Percentiles rank a stretch among this genome's conserved stretches.
phyloP scores from a whole-genome alignment of 2,888 invertebrate species.

The Caenorhabditis sp. region DNA sequence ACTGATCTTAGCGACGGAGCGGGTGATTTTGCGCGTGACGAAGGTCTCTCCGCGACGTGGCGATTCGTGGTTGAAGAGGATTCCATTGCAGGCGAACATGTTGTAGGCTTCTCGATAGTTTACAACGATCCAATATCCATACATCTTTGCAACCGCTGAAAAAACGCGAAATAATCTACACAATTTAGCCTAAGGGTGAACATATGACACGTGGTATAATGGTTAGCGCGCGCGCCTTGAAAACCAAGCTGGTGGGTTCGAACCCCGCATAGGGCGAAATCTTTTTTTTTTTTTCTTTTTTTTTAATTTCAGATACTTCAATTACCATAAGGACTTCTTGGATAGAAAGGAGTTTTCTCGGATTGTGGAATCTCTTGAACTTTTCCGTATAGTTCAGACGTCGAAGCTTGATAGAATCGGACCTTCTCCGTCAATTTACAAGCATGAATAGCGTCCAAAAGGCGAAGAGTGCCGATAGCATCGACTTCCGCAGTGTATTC shows the following conservation, averaged over 20 bases:
- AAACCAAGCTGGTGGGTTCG: too few species aligned
- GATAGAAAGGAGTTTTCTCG: slow-evolving; percentile 94
- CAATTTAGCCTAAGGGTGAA: not conserved
- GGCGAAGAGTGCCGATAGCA: slow-evolving; percentile 88
- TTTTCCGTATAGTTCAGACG: slow-evolving; percentile 92
- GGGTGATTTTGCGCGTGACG: slow-evolving; percentile 95
- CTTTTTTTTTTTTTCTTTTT: too few species aligned
- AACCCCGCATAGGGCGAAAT: too few species aligned
- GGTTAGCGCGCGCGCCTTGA: too few species aligned
- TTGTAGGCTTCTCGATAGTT: slow-evolving; percentile 94
- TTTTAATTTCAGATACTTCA: too few species aligned
- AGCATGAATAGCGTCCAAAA: slow-evolving; percentile 89
- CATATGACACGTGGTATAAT: not conserved
- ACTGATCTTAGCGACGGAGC: slow-evolving; percentile 94
- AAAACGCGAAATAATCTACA: not conserved
- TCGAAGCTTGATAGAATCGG: slow-evolving; percentile 90
- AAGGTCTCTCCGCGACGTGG: slow-evolving; percentile 93
- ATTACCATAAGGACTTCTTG: slow-evolving; percentile 95
- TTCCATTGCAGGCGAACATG: slow-evolving; percentile 94
- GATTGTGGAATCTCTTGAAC: slow-evolving; percentile 90
- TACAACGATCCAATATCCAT: slow-evolving; percentile 93
- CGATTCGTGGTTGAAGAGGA: slow-evolving; percentile 94
- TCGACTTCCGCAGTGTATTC: slow-evolving; percentile 99
- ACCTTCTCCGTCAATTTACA: slow-evolving; percentile 81
- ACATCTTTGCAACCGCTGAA: slow-evolving; percentile 90